Base-by-base conservation (phyloP, 2,888 invertebrate genomes). In the Heliconius ethilla region DNA sequence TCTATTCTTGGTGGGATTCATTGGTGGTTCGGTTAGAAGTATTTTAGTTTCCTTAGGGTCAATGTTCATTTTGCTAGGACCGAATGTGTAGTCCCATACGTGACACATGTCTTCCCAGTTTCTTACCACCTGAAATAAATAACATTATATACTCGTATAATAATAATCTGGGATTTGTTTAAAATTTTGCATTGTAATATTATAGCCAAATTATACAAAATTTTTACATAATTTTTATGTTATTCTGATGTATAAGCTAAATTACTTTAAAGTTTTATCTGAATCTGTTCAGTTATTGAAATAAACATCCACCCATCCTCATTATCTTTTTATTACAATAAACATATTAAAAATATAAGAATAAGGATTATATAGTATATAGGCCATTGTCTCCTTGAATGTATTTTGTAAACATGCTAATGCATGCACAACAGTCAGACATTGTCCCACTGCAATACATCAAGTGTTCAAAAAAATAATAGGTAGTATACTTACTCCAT, bases 101-200 rank as follows among this genome's bases (percentile, higher is more conserved):
- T 99, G 99, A 87, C 98, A 97, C 99, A 99, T 99, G 88, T 99
- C 99, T 81, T 99, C 99, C 99, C 99, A 99, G 92, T 99, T 99
- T 62, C 97, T 93, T 0, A 97, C 97, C n/a, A 79, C 80, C 80
- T 80, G 40, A 11, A 45, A 73, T 51, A 25, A 66, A 25, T 13
- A 67, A n/a, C 6, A 51, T 51, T 51, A 51, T 51, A 51, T 51
- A 22, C 22, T 51, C 7, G 2, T 51, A 7, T 51, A 51, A 51
- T 51, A 22, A 55, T 55, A 29, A 29, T 55, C 13, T 4, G 15
- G 13, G 25, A 25, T 73, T 33, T 33, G 33, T 33, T 33, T 33
- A 33, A 33, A 59, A 59, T 59, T 22, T 40, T 22, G 18, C 6
- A 5, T 45, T 15, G 51, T 55, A 55, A 9, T 10, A n/a, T 59